These are phyloP conservation scores for Pseudochaenichthys georgianus DNA, from an alignment of 2,797 vertebrate species.

Conservation along the genomic window DNA sequence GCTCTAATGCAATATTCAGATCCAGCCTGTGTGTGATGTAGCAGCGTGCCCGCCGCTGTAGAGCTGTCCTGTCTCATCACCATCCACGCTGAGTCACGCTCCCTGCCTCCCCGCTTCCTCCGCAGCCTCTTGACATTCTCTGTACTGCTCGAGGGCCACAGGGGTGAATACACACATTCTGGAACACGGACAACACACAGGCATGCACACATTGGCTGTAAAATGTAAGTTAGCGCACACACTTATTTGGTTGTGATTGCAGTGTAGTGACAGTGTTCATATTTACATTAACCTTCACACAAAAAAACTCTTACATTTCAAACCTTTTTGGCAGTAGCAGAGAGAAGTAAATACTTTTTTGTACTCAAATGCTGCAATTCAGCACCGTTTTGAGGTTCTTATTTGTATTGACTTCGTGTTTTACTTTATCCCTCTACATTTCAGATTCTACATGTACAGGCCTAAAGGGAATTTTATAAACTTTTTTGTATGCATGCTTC, in stretches of 20 bases:
- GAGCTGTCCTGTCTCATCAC: conserved; percentile 75
- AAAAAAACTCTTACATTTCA: background rate
- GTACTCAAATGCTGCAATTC: background rate
- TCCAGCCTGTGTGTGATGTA: conserved; percentile 56
- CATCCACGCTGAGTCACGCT: conserved; percentile 75
- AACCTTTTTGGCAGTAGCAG: background rate
- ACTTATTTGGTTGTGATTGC: background rate
- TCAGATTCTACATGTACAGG: background rate
- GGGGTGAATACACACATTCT: conserved; percentile 56
- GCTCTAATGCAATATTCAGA: conserved; percentile 80
- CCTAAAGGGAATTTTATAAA: too few relatives aligned
- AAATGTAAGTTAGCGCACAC: background rate
- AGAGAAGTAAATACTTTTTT: background rate
- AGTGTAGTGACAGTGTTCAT: background rate
- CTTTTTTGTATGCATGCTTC: too few relatives aligned
- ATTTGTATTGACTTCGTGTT: background rate
- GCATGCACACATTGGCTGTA: conserved; percentile 12
- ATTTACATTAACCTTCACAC: background rate
- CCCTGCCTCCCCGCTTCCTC: conserved; percentile 44
- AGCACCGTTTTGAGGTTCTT: too few relatives aligned
- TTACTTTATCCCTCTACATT: background rate
- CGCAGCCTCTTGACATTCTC: conserved; percentile 63
- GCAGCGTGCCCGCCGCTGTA: conserved; percentile 57
- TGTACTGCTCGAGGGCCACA: conserved; percentile 43
- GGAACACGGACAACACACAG: conserved; percentile 37